Evolutionary conservation across 2,797 vertebrate species (phyloP), one percentile per base, ranked within the genome.

Genomic region (Smutsia gigantea): DNA sequence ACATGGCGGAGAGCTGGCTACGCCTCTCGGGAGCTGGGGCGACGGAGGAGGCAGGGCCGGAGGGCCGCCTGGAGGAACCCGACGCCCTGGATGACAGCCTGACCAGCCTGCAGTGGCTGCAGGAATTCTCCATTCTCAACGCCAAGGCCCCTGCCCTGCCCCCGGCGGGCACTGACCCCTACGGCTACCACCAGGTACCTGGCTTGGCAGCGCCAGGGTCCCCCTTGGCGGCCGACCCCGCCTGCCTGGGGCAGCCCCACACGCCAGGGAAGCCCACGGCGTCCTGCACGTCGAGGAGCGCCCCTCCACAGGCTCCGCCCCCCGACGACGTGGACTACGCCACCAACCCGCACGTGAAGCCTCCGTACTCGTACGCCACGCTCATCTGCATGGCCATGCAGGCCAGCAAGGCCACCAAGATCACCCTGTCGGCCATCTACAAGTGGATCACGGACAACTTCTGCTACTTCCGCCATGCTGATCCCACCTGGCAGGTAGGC

Each of bases 361-460:
- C 99, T 0, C 99, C 99, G 0, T 99, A 99, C 97, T 99, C 99
- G 0, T 99, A 99, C 0, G 99, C 99, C 96, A 99, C 99, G 0
- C 99, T 99, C 61, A 99, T 99, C 98, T 99, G 99, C 98, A 99
- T 99, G 99, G 99, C 99, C 23, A 99, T 99, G 99, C 99, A 99
- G 97, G 99, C 99, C 92, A 99, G 99, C 98, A 99, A 99, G 93
- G 99, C 99, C 98, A 99, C 98, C 97, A 99, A 99, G 98, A 99
- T 99, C 98, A 99, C 99, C 0, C 99, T 99, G 85, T 99, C 99
- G 3, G 99, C 99, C 98, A 99, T 99, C 99, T 99, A 99, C 98
- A 99, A 99, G 94, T 99, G 99, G 99, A 99, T 99, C 98, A 99
- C 99, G 0, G 99, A 99, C 97, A 99, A 99, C 98, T 99, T 99